phyloP scores from a whole-genome alignment of 1,140 invertebrate genomes.

The Brachionus koreanus region DNA sequence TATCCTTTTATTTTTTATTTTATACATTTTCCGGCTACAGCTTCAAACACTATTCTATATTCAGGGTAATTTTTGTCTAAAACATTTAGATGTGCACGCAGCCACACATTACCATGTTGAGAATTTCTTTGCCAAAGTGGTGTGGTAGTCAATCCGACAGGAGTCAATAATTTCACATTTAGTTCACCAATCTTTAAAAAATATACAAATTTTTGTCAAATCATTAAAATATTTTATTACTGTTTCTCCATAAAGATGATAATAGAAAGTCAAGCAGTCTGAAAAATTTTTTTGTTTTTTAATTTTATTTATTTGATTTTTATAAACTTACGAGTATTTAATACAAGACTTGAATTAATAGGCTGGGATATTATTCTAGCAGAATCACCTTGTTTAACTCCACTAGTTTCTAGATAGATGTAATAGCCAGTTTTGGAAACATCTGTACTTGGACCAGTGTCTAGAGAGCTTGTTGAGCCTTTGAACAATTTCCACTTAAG shows the following conservation, averaged over 20 bases:
- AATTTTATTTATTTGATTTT: background rate
- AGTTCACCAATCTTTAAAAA: constrained; percentile 11
- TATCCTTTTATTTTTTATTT: background rate
- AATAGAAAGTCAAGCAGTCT: constrained; percentile 29
- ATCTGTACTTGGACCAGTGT: constrained; percentile 63
- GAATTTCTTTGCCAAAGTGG: background rate
- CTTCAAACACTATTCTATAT: constrained; percentile 15
- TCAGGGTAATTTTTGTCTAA: background rate
- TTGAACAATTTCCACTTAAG: constrained; percentile 52
- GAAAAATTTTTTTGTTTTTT: background rate
- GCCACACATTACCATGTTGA: constrained; percentile 7
- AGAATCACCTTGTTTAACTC: constrained; percentile 49
- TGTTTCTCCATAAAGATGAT: constrained; percentile 9
- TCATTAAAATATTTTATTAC: background rate
- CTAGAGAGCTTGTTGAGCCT: constrained; percentile 48
- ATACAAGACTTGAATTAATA: constrained; percentile 50
- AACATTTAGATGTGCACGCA: background rate
- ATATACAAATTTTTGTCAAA: background rate
- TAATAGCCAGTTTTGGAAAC: constrained; percentile 53
- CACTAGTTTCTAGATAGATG: constrained; percentile 52
- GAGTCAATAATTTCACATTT: background rate
- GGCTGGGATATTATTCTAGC: constrained; percentile 52
- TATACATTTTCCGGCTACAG: background rate
- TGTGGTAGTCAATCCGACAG: background rate
- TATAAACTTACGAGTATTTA: constrained; percentile 10